Base-by-base conservation (phyloP, 2,797 vertebrate species). In the Micrastur ruficollis region DNA sequence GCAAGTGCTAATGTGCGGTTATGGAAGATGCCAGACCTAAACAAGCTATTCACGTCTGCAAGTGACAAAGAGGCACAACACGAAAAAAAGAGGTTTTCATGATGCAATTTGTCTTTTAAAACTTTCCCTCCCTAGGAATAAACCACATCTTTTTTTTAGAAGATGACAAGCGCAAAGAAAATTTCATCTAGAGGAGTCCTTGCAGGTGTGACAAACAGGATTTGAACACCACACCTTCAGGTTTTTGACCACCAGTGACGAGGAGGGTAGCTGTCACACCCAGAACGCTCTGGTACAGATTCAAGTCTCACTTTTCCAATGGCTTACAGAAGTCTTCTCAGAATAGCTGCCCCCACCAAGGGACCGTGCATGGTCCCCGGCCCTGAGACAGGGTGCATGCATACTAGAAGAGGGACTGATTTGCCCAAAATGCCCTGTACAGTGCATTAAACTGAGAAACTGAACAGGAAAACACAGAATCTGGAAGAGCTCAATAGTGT, bases 1-100 rank as follows among this genome's bases (percentile, higher is more conserved):
- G 56, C 89, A 83, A 95, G 85, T 74, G 62, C 46, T 83, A 74
- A 94, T 10, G 46, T 27, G n/a, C 42, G 89, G 81, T 81, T 93
- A 90, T 31, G 68, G 89, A 83, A 81, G 65, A 81, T 36, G 61
- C 75, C 93, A 95, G 72, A 90, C 34, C 65, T 56, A 65, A 96
- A 86, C 53, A 72, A 93, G 56, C n/a, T 55, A 34, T 76, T 89
- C 86, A 58, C 1, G 1, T 74, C 62, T 67, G 49, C 56, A 67
- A 81, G 53, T 74, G 79, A 92, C 61, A 89, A 89, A 92, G 44
- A 89, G 44, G 9, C 6, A 1, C 59, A 87, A 8, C 26, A 59
- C 7, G 50, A 79, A 68, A 38, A 65, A 71, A 32, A 36, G n/a
- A 14, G 16, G 5, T 7, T 72, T 84, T 44, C n/a, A 23, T 29